Evolutionary conservation across 2,797 vertebrate genomes (phyloP).

Genomic region (Lepilemur septentrionalis): DNA sequence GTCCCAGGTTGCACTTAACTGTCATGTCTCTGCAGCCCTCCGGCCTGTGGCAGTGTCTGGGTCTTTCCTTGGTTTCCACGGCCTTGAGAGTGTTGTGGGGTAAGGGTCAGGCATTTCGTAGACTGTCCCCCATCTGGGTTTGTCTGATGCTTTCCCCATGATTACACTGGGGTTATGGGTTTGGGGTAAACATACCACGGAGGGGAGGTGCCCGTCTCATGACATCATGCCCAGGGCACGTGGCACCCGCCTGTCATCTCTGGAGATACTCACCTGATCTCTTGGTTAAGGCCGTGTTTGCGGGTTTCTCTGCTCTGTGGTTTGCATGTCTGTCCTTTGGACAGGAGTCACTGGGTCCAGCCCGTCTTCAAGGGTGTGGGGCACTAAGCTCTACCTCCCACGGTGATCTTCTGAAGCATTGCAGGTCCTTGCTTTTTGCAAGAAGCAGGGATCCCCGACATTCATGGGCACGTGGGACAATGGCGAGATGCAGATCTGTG

Average conservation of each 20-base stretch:
- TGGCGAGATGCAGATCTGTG: accelerated
- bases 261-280: accelerated
- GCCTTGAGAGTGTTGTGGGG: background rate
- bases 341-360: background rate
- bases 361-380: background rate
- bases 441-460: background rate
- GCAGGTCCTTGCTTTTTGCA: background rate
- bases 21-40: background rate
- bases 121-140: background rate
- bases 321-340: accelerated
- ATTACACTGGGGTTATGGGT: background rate
- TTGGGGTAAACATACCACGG: accelerated
- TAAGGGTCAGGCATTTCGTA: background rate
- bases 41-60: background rate
- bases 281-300: accelerated
- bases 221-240: accelerated
- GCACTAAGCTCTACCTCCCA: background rate
- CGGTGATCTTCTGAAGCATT: background rate
- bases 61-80: background rate
- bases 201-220: background rate
- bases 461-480: background rate
- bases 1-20: no score
- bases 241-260: accelerated
- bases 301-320: background rate
- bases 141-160: background rate